These are phyloP conservation scores for Apamea sordens DNA, from an alignment of 2,888 invertebrate species.

Conservation along the genomic window DNA sequence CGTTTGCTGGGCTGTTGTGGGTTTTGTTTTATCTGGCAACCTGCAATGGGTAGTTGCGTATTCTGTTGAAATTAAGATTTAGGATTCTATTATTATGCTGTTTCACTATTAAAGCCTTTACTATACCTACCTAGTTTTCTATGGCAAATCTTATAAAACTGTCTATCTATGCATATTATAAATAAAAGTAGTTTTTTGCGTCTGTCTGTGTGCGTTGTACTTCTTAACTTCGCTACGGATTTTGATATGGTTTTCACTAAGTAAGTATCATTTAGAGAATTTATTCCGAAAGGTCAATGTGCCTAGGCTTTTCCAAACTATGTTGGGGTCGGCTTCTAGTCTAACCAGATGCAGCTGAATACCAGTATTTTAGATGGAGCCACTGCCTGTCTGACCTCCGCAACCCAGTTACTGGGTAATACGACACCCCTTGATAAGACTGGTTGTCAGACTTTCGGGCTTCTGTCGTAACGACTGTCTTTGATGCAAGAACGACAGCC, in stretches of 20 bases:
- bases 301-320: no score
- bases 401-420: no score
- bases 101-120: not conserved
- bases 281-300: not conserved
- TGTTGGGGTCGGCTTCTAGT: no score
- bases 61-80: not conserved
- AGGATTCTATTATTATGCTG: not conserved
- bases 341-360: no score
- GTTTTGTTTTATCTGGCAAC: conserved; percentile 2
- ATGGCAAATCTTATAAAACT: not conserved
- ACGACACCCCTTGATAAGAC: no score
- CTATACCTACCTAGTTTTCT: not conserved
- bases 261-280: not conserved
- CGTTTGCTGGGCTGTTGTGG: not conserved
- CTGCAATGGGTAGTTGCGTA: not conserved
- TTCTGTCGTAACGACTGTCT: no score
- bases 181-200: no score
- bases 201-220: not conserved
- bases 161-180: not conserved
- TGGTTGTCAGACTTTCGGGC: no score
- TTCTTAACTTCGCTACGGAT: not conserved
- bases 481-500: no score
- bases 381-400: no score
- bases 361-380: no score
- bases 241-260: not conserved